These are phyloP conservation scores for Ophraella communa DNA, from an alignment of 2,888 invertebrate genomes.

Conservation along the genomic window DNA sequence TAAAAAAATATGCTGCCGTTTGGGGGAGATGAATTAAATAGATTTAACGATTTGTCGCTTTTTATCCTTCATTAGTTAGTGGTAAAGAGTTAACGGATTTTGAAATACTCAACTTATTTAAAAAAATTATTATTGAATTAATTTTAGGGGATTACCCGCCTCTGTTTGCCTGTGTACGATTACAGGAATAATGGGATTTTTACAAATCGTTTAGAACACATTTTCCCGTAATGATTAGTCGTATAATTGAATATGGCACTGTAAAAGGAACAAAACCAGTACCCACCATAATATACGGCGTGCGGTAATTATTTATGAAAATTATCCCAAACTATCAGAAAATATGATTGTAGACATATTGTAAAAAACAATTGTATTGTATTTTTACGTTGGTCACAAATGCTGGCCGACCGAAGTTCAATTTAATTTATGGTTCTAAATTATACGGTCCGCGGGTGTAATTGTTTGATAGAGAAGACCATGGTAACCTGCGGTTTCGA, in stretches of 20 bases:
- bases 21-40: conserved; percentile 7
- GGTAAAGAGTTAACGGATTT: background rate
- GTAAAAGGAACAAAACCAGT: conserved; percentile 21
- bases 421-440: conserved; percentile 60
- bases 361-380: conserved; percentile 44
- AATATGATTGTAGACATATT: conserved; percentile 38
- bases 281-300: conserved; percentile 31
- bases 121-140: background rate
- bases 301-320: conserved; percentile 38
- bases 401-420: conserved; percentile 49
- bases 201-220: conserved; percentile 23
- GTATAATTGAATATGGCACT: conserved; percentile 22
- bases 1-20: conserved; percentile 14
- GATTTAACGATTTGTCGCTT: conserved; percentile 1
- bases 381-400: conserved; percentile 43
- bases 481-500: conserved; percentile 47
- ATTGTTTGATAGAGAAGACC: conserved; percentile 53
- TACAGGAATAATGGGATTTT: conserved; percentile 19
- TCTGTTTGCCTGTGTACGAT: conserved; percentile 2
- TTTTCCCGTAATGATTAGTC: conserved; percentile 17
- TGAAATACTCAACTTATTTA: background rate
- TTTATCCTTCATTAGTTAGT: conserved; percentile 2
- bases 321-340: conserved; percentile 41
- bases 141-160: background rate
- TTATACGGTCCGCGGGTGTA: conserved; percentile 58